Percentiles rank a stretch among this genome's conserved stretches.
Evolutionary conservation across 2,113 vertebrate genomes (phyloP).

Genomic region (Oreotrochilus melanogaster): DNA sequence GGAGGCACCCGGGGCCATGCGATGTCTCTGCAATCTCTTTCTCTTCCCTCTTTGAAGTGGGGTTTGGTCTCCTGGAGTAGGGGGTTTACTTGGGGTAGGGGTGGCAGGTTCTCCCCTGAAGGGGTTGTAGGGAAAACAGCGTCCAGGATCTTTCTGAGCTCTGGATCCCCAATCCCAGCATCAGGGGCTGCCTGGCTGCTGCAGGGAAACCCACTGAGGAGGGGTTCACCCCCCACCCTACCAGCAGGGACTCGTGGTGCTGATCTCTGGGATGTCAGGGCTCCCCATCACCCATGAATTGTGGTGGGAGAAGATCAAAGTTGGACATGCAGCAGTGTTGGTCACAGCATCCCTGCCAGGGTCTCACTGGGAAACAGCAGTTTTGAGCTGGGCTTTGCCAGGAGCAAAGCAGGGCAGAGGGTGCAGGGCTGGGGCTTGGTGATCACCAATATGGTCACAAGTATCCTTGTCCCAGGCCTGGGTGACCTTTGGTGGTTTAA

Average conservation of each 20-base stretch:
- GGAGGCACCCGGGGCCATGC: neutral
- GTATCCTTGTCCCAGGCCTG: neutral
- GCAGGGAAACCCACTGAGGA: neutral
- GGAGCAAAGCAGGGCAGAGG: neutral
- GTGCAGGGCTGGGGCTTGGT: neutral
- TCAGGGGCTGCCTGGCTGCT: neutral
- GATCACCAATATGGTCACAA: neutral
- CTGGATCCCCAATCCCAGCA: fast-evolving
- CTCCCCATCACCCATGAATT: neutral
- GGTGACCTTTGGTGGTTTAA: neutral
- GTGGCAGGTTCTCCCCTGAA: neutral
- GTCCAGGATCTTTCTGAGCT: neutral
- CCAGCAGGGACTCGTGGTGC: fast-evolving
- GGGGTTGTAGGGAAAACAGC: neutral
- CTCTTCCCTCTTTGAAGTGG: neutral
- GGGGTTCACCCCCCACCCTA: neutral
- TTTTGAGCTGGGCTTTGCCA: neutral
- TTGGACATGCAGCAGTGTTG: fast-evolving
- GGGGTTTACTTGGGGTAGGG: neutral
- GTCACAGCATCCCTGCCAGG: neutral
- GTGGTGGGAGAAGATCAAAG: fast-evolving
- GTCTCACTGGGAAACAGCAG: fast-evolving
- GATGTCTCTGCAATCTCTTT: neutral
- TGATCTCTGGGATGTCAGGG: neutral
- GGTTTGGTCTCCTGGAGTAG: neutral